Evolutionary conservation across 2,797 vertebrate genomes (phyloP), one percentile per base, ranked within the genome.

Genomic region (Nannoperca obscura): DNA sequence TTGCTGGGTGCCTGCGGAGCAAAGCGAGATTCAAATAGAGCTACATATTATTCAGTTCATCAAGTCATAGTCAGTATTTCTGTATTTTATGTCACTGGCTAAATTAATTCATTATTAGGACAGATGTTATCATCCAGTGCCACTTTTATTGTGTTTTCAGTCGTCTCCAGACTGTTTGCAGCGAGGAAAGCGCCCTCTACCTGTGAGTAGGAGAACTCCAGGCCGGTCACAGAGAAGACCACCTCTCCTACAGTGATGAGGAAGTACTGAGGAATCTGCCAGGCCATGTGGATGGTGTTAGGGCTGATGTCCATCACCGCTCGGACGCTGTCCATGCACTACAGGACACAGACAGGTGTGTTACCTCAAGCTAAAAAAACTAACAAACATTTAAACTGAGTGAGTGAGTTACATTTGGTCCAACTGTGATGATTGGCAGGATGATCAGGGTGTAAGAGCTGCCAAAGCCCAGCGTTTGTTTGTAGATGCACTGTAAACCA

Each of bases 121-220:
- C 9, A 32, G 24, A 30, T 30, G 34, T 27, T 8, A 13, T 15
- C 22, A 17, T 17, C 17, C 32, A 49, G 0, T n/a, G 13, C 13
- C 13, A 19, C 20, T 54, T 42, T 0, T 15, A 10, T 42, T 32
- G n/a, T 20, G 7, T 58, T 75, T 50, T 47, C 3, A 4, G 7
- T 19, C 52, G 34, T 49, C 49, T 27, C 17, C 22, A 24, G 17
- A 36, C 30, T 57, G 34, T 11, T 30, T 15, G 17, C 22, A 7
- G 11, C 24, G 40, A 49, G 54, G n/a, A 49, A 13, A 71, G 36
- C 58, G 0, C 32, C 69, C 50, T 22, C 57, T 93, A 99, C 98
- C 97, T 99, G 98, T 22, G 97, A 97, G 80, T 99, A 99, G 19
- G 98, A 96, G 93, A 99, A 99, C 90, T 97, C 97, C 84, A 99